Conservation (phyloP, 2,888 invertebrate genomes). For the Lepidonotus clava region DNA sequence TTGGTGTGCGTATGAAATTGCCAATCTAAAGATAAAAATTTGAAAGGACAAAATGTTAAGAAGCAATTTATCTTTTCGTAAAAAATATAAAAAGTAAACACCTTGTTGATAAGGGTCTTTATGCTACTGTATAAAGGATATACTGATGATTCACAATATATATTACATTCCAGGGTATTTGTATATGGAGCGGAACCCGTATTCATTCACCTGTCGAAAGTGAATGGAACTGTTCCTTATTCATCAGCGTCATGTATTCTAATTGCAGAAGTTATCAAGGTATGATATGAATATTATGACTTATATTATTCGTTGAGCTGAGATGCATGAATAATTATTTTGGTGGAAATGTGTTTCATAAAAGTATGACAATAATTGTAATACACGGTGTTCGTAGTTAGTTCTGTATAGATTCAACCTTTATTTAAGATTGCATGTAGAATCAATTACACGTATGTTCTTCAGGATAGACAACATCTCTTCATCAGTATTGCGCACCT, state of each 20-base stretch:
- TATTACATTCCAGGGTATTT: slow-evolving; percentile 72
- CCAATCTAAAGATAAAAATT: no score
- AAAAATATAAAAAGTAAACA: no score
- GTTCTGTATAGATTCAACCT: background rate
- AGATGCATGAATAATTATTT: no score
- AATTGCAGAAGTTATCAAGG: slow-evolving; percentile 76
- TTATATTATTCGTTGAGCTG: background rate
- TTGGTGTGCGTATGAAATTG: no score
- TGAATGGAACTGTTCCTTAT: slow-evolving; percentile 75
- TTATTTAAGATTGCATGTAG: background rate
- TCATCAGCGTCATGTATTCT: slow-evolving; percentile 76
- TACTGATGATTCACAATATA: no score
- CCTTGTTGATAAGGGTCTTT: no score
- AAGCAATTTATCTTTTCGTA: no score
- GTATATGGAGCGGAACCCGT: slow-evolving; percentile 78
- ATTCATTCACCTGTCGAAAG: slow-evolving; percentile 77
- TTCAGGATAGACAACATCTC: background rate
- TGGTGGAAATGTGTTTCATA: no score
- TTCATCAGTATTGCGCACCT: no score
- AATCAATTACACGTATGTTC: background rate
- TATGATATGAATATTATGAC: slow-evolving; percentile 56
- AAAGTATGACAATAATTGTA: no score
- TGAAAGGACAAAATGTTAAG: no score
- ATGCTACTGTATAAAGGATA: no score
- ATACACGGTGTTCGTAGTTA: background rate